These are phyloP conservation scores for Andricus quercusramuli DNA, from an alignment of 2,888 invertebrate species.

Conservation along the genomic window DNA sequence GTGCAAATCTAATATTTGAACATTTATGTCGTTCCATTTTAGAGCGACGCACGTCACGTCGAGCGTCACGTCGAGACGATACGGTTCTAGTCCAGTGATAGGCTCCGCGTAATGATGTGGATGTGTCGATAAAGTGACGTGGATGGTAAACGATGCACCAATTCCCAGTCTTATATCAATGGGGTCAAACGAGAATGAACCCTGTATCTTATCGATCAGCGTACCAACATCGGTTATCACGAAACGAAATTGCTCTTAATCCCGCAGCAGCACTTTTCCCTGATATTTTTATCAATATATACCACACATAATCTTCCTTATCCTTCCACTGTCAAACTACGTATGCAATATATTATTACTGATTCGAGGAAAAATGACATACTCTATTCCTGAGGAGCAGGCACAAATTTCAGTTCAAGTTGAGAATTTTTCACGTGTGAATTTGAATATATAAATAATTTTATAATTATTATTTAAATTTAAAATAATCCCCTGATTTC, in stretches of 20 bases:
- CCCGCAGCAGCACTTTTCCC: constrained; percentile 18
- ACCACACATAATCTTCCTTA: constrained; percentile 8
- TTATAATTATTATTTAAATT: not conserved
- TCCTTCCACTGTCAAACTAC: not conserved
- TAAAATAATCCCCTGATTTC: too few species aligned
- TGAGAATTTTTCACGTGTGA: not conserved
- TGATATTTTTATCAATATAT: constrained; percentile 8
- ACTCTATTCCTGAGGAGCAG: not conserved
- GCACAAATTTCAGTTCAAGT: not conserved
- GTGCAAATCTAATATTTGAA: constrained; percentile 5
- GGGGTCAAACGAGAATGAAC: constrained; percentile 18
- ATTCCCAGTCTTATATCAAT: constrained; percentile 34
- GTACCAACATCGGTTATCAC: constrained; percentile 31
- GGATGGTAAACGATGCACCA: constrained; percentile 36
- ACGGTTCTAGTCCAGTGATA: not conserved
- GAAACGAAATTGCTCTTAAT: constrained; percentile 25
- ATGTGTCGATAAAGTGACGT: constrained; percentile 22
- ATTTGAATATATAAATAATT: not conserved
- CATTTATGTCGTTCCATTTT: not conserved
- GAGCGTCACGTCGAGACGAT: constrained; percentile 4
- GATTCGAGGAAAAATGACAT: not conserved
- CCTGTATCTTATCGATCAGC: constrained; percentile 32
- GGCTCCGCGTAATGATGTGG: constrained; percentile 11
- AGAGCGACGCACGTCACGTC: constrained; percentile 15
- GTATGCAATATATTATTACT: not conserved